Base-by-base conservation (phyloP, 2,888 invertebrate genomes). In the Lasiommata megera region DNA sequence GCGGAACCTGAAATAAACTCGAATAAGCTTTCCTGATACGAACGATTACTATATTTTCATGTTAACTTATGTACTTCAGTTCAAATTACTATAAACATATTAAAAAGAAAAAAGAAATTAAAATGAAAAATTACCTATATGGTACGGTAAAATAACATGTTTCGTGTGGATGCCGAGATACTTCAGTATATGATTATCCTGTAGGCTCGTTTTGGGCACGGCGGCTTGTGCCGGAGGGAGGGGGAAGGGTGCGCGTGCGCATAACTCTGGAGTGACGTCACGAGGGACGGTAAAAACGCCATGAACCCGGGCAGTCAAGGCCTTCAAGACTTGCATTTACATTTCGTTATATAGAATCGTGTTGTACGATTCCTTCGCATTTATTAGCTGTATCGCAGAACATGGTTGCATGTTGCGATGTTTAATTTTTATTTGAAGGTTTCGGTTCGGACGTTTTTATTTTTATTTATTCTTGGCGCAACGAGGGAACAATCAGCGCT, bases 191-290 rank as follows among this genome's bases (percentile, higher is more conserved):
- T 34, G n/a, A 82, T 86, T 86, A 88, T 88, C 86, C 88, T 85
- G 86, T 79, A 78, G 72, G 81, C 73, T 71, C 74, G 79, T 76
- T 79, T 83, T 76, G 79, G 78, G 79, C 69, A 78, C 73, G 77
- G 69, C 59, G 47, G 63, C 44, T 54, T 62, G 40, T 23, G 23
- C 17, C n/a, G n/a, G n/a, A 29, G n/a, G 44, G 43, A 12, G 23
- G 12, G 44, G 14, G 34, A 11, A 34, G 31, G 61, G 67, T 57
- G 77, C 78, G 81, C 84, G 80, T 79, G 82, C 86, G 82, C 89
- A 89, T 89, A 86, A 72, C 88, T 86, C 68, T 67, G 69, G 67
- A 72, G 73, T 88, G 88, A 86, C 88, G 89, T 89, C 89, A 89
- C 76, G 70, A 76, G 73, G 78, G 74, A 77, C 76, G 79, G 81